phyloP scores from a whole-genome alignment of 1,140 invertebrate species.

The Caenorhabditis brenneri region DNA sequence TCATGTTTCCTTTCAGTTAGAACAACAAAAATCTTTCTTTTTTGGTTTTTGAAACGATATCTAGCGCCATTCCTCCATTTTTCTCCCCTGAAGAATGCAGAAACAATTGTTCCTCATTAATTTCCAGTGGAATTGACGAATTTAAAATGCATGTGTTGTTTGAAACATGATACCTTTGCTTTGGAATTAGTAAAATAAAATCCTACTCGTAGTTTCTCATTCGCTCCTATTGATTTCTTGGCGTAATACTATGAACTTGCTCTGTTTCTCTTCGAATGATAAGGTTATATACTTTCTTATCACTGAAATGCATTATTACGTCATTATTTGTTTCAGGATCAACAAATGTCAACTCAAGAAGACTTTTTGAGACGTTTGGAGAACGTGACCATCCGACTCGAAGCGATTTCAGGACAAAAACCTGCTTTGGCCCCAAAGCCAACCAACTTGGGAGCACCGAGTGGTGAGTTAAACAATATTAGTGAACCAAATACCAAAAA shows the following conservation, averaged over 20 bases:
- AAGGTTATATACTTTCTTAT: not conserved
- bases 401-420: slow-evolving; percentile 62
- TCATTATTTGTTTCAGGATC: slow-evolving; percentile 3
- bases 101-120: not conserved
- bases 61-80: too few relatives aligned
- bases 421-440: slow-evolving; percentile 67
- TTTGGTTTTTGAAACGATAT: not conserved
- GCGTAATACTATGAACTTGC: not conserved
- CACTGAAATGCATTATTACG: not conserved
- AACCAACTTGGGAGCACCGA: slow-evolving; percentile 33
- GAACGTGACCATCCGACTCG: slow-evolving; percentile 61
- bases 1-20: not conserved
- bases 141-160: not conserved
- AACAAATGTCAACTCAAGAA: slow-evolving; percentile 42
- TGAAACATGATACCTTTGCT: slow-evolving; percentile 2
- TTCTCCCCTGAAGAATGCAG: too few relatives aligned
- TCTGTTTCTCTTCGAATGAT: slow-evolving; percentile 15
- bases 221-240: not conserved
- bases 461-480: not conserved
- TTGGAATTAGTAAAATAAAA: not conserved
- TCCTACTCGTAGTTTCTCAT: not conserved
- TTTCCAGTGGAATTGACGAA: not conserved
- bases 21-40: not conserved
- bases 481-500: not conserved
- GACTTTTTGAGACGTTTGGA: slow-evolving; percentile 65